Percentiles rank a stretch among this genome's conserved stretches.
Conservation (phyloP, 2,797 vertebrate genomes). For the Brotula barbata region DNA sequence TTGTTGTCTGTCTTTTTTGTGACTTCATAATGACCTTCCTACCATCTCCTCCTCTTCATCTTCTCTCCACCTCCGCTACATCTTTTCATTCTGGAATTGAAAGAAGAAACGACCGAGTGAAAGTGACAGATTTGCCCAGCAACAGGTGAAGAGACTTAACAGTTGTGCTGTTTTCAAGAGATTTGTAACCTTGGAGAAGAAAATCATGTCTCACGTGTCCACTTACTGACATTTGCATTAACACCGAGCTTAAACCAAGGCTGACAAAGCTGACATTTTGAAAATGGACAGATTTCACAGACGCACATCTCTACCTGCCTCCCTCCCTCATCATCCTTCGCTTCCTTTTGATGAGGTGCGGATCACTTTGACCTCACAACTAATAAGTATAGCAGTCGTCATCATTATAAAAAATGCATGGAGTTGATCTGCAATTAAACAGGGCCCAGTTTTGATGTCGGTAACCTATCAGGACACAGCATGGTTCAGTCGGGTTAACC, state of each 20-base stretch:
- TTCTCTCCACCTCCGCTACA: not conserved
- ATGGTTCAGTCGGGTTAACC: not conserved
- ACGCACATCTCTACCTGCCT: not conserved
- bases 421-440: slow-evolving; percentile 42
- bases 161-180: slow-evolving; percentile 27
- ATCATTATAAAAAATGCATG: slow-evolving; percentile 56
- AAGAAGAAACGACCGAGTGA: slow-evolving; percentile 34
- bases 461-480: not conserved
- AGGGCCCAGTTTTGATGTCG: slow-evolving; percentile 28
- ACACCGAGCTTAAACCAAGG: too few species aligned
- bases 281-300: too few species aligned
- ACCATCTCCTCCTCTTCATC: slow-evolving; percentile 28
- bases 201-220: too few species aligned
- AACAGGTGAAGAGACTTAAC: slow-evolving; percentile 65
- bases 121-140: slow-evolving; percentile 69
- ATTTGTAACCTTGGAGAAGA: too few species aligned
- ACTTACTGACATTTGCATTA: too few species aligned
- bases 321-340: slow-evolving; percentile 17
- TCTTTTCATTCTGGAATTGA: slow-evolving; percentile 27
- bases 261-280: too few species aligned
- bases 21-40: slow-evolving; percentile 26
- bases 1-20: slow-evolving; percentile 12
- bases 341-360: slow-evolving; percentile 33
- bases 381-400: slow-evolving; percentile 45
- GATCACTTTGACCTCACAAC: slow-evolving; percentile 31